These are phyloP conservation scores for Aldabrachelys gigantea DNA, from an alignment of 2,113 vertebrate species.

Conservation along the genomic window DNA sequence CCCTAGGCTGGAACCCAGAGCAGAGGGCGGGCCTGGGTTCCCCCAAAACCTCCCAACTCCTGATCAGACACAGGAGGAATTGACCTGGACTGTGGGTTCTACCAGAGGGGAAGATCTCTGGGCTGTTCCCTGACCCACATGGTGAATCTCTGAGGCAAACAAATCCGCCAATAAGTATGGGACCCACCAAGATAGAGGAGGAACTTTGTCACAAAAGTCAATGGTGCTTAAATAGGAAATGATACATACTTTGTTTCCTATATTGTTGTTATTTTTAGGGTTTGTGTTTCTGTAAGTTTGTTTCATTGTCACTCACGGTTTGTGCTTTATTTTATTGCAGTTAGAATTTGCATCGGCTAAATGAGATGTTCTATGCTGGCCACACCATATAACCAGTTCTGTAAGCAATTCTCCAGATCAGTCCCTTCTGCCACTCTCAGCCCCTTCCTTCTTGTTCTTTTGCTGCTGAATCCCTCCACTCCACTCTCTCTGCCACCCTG, in stretches of 20 bases:
- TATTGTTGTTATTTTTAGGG: background rate
- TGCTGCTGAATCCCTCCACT: background rate
- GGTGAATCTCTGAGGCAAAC: no score
- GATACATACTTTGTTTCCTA: conserved; percentile 30
- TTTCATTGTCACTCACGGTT: conserved; percentile 1
- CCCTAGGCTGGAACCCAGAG: no score
- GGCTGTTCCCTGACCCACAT: no score
- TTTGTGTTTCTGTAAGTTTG: background rate
- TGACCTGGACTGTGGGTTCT: no score
- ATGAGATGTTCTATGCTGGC: background rate
- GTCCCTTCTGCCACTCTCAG: background rate
- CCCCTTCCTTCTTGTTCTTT: no score
- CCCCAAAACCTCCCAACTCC: no score
- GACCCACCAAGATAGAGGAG: no score
- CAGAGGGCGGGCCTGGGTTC: no score
- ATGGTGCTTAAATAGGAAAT: conserved; percentile 17
- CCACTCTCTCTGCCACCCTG: background rate
- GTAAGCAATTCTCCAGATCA: background rate
- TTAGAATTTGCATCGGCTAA: conserved; percentile 11
- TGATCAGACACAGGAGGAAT: no score
- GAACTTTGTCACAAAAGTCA: background rate
- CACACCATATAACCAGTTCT: conserved; percentile 6
- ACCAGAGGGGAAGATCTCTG: no score
- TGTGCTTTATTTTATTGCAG: conserved; percentile 9
- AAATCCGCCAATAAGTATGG: no score